A percentile compares a stretch with the other conserved stretches of the same genome.
phyloP scores from a whole-genome alignment of 2,888 invertebrate species.

The Adela reaumurella region DNA sequence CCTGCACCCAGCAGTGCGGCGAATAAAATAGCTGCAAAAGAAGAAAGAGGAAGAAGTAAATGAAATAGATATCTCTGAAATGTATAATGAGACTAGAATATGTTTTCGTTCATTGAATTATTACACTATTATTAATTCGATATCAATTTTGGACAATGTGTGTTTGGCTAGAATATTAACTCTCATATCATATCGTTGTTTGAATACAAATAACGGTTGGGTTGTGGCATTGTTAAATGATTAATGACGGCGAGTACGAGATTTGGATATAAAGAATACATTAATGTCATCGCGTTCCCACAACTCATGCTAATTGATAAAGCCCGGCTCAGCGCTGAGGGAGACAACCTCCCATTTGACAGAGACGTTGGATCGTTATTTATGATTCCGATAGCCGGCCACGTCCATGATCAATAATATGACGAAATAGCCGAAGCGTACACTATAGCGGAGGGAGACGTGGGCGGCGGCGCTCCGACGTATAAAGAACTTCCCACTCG shows the following conservation, averaged over 20 bases:
- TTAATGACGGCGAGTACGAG: background rate
- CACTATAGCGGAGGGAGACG: background rate
- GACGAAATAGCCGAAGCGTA: background rate
- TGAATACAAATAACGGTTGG: background rate
- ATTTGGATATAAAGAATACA: slow-evolving; percentile 3
- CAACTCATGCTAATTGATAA: slow-evolving; percentile 5
- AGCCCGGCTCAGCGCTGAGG: slow-evolving; percentile 1
- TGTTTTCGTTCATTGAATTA: too few species aligned
- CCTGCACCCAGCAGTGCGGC: too few species aligned
- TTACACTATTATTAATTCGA: too few species aligned
- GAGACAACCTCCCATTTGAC: background rate
- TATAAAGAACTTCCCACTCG: background rate
- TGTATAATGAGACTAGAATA: too few species aligned
- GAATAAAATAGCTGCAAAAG: too few species aligned
- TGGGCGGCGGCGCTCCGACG: background rate
- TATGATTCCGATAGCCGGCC: slow-evolving; percentile 1
- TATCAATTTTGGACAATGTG: too few species aligned
- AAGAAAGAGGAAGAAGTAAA: too few species aligned
- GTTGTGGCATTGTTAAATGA: background rate
- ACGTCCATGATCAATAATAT: background rate
- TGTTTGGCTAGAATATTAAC: too few species aligned
- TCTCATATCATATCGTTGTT: background rate
- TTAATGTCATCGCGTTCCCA: slow-evolving; percentile 4
- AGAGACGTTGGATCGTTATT: slow-evolving; percentile 1
- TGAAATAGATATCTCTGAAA: too few species aligned